phyloP scores from a whole-genome alignment of 2,888 invertebrate species.

The Belgica antarctica region DNA sequence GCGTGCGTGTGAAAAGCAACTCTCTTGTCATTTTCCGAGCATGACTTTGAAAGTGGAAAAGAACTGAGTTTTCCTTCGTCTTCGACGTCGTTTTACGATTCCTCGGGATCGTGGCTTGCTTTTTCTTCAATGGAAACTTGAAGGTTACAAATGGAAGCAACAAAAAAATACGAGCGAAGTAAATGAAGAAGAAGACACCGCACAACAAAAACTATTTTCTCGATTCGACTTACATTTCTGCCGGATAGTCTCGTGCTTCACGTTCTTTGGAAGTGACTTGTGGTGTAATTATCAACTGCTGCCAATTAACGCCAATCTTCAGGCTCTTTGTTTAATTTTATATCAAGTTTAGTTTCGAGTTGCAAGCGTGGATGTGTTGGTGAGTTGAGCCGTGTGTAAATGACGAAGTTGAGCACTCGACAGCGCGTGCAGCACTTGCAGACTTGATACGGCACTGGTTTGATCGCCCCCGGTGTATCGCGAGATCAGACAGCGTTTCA shows the following conservation, averaged over 20 bases:
- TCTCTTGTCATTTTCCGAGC: conserved; percentile 23
- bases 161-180: background rate
- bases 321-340: background rate
- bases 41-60: conserved; percentile 23
- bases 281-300: background rate
- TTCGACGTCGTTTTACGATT: background rate
- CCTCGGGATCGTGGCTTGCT: background rate
- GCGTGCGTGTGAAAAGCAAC: background rate
- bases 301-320: background rate
- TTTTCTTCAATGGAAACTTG: conserved; percentile 38
- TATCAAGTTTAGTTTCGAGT: background rate
- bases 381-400: too few species aligned
- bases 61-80: background rate
- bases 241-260: background rate
- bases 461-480: too few species aligned
- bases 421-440: too few species aligned
- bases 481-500: too few species aligned
- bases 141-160: conserved; percentile 34
- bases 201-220: conserved; percentile 9
- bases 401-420: too few species aligned
- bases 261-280: background rate
- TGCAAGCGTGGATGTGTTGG: background rate
- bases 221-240: background rate
- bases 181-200: background rate
- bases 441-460: too few species aligned